Evolutionary conservation across 1,140 invertebrate species (phyloP).

Genomic region (Physella acuta): DNA sequence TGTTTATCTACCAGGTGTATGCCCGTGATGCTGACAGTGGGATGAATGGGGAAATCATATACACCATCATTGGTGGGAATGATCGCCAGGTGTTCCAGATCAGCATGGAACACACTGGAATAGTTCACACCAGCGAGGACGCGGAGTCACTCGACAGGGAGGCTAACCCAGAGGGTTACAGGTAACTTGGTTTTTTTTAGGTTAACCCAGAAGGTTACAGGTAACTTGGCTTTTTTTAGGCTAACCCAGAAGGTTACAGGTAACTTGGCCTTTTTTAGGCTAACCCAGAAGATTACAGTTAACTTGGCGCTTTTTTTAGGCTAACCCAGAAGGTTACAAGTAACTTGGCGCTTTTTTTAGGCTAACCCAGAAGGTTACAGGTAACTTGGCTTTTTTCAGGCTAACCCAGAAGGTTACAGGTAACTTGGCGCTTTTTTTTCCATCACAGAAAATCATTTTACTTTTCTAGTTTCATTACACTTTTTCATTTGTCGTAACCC

Average conservation of each 20-base stretch:
- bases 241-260: slow-evolving; percentile 53
- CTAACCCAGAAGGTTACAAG: too few species aligned
- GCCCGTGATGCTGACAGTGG: slow-evolving; percentile 86
- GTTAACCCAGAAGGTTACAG: slow-evolving; percentile 61
- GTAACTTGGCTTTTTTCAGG: too few species aligned
- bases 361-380: slow-evolving; percentile 61
- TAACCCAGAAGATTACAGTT: slow-evolving; percentile 22
- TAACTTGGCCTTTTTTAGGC: too few species aligned
- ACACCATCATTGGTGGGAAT: slow-evolving; percentile 94
- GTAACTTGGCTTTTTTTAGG: too few species aligned
- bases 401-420: slow-evolving; percentile 53
- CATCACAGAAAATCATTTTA: slow-evolving; percentile 15
- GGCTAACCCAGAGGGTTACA: slow-evolving; percentile 62
- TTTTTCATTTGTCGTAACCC: too few species aligned
- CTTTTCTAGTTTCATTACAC: too few species aligned
- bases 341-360: too few species aligned
- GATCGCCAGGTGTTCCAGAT: slow-evolving; percentile 94
- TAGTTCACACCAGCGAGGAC: slow-evolving; percentile 85
- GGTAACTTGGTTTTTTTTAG: too few species aligned
- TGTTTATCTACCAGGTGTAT: slow-evolving; percentile 64
- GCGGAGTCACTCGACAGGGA: slow-evolving; percentile 81
- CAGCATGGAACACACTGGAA: slow-evolving; percentile 86
- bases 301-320: too few species aligned
- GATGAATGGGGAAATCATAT: slow-evolving; percentile 80
- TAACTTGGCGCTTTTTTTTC: too few species aligned